Evolutionary conservation across 2,888 invertebrate species (phyloP).

Genomic region (Xestobium rufovillosum): DNA sequence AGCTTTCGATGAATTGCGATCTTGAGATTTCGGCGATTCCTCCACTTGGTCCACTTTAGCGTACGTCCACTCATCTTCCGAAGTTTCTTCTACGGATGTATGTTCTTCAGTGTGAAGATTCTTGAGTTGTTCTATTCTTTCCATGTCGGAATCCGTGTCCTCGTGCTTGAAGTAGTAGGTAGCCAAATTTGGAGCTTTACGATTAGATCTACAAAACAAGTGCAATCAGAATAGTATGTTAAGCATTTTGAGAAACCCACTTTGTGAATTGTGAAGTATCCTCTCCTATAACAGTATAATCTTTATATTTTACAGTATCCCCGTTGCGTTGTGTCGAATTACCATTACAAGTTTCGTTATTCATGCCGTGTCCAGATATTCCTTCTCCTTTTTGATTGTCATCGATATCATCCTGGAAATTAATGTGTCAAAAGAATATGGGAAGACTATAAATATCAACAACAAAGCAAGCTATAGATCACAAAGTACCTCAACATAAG

Average conservation of each 20-base stretch:
- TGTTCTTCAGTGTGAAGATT: conserved; percentile 27
- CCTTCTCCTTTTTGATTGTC: conserved; percentile 12
- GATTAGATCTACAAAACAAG: conserved; percentile 50
- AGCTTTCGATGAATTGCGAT: background rate
- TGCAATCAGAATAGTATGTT: conserved; percentile 8
- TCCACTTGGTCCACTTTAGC: conserved; percentile 44
- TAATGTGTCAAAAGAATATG: conserved; percentile 7
- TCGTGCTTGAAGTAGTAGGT: conserved; percentile 80
- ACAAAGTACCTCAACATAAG: background rate
- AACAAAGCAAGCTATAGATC: too few species aligned
- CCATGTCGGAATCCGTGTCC: conserved; percentile 78
- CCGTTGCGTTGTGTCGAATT: conserved; percentile 17
- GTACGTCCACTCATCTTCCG: conserved; percentile 65
- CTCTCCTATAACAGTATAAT: conserved; percentile 28
- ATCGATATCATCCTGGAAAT: conserved; percentile 27
- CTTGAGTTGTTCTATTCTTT: conserved; percentile 40
- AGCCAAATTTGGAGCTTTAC: conserved; percentile 74
- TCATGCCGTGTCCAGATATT: conserved; percentile 31
- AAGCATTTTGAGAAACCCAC: conserved; percentile 19
- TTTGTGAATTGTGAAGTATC: conserved; percentile 38
- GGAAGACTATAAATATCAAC: conserved; percentile 11
- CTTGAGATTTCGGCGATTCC: conserved; percentile 13
- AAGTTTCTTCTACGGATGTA: conserved; percentile 49
- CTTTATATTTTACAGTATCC: conserved; percentile 19
- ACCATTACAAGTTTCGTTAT: conserved; percentile 21